Conservation (phyloP, 2,113 vertebrate species). For the Pardalotus punctatus region DNA sequence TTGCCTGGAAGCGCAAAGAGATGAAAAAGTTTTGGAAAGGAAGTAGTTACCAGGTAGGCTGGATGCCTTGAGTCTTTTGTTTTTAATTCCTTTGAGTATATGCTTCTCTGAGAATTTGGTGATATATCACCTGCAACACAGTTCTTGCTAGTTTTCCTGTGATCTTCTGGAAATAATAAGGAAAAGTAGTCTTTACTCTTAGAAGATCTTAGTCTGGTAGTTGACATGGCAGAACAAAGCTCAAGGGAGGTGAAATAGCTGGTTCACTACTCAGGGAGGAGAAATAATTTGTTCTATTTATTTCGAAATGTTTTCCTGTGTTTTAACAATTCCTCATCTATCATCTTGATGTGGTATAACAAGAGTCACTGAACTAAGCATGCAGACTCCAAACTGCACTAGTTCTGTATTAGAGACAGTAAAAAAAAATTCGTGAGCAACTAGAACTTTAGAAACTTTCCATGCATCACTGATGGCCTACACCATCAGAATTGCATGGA, state of each 20-base stretch:
- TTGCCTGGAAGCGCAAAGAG: slow-evolving; percentile 86
- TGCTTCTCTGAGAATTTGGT: neutral
- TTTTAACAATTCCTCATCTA: neutral
- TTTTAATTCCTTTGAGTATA: neutral
- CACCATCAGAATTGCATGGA: neutral
- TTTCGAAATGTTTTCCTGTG: neutral
- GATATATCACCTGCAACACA: neutral
- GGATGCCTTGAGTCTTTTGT: neutral
- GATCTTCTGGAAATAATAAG: neutral
- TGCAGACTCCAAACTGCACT: neutral
- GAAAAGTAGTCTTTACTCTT: neutral
- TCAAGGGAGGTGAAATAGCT: neutral
- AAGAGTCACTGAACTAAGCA: neutral
- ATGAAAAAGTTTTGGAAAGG: slow-evolving; percentile 93
- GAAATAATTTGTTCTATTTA: neutral
- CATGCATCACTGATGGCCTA: neutral
- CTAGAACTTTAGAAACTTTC: neutral
- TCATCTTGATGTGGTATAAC: neutral
- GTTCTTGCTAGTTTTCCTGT: neutral
- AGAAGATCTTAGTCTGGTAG: neutral
- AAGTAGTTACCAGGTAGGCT: slow-evolving; percentile 83
- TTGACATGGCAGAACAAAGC: neutral
- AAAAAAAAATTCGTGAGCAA: neutral
- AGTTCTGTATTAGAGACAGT: neutral
- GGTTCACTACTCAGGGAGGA: neutral